Evolutionary conservation across 2,113 vertebrate genomes (phyloP), one percentile per base, ranked within the genome.

Genomic region (Lepus americanus): DNA sequence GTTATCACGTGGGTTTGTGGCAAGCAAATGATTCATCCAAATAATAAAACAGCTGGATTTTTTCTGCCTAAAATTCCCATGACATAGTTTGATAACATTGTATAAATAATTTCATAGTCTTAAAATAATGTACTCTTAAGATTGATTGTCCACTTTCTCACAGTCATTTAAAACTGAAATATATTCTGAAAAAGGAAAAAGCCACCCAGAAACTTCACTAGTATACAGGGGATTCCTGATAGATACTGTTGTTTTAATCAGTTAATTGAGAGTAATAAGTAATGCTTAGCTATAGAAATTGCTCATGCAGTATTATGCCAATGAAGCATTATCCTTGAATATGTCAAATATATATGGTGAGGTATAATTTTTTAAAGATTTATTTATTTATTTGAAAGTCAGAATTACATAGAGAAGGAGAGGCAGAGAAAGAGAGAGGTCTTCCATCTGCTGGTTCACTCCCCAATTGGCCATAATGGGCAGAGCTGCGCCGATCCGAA

Each of bases 231-330:
- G 44, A 20, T 95, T 98, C 33, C 79, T 96, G 90, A 89, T 96
- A 97, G 69, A 17, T 90, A 53, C 64, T 94, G 90, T 27, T 92
- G 70, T 97, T 97, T 96, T 90, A 94, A 95, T 97, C 33, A 96
- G 92, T 97, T 95, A 96, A 96, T 70, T 51, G 23, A 96, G 94
- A 86, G 85, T 29, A 74, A 13, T 44, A 95, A 96, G 88, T 92
- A 90, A 94, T 94, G 49, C 12, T 93, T 95, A 95, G 96, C 94
- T 55, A 51, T 49, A 95, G 87, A 92, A 96, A 93, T 88, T 76
- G 27, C 66, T 93, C 44, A 84, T 0, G 9, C 25, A 72, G 59
- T 96, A 55, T 22, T 82, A 33, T 67, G 97, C 64, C 49, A 51
- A 61, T 86, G 80, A 97, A 82, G 6, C 36, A 84, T 93, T 93